Conservation (phyloP, 1,140 invertebrate species). For the Andricus grossulariae region DNA sequence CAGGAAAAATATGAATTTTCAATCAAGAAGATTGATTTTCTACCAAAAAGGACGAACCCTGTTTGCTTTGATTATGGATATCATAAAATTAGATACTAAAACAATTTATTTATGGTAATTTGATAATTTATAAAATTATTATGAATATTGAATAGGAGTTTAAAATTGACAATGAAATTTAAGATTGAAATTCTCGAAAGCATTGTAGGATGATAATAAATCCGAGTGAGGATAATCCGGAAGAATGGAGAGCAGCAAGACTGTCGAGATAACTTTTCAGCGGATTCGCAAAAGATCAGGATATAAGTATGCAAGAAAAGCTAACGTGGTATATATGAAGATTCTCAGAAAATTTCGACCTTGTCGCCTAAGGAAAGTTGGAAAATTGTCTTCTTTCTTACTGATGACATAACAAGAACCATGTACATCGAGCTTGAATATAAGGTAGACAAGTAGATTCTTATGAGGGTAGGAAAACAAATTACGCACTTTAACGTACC, state of each 20-base stretch:
- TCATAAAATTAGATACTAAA: too few species aligned
- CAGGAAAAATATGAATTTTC: too few species aligned
- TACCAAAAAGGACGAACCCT: too few species aligned
- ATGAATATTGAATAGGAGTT: background rate
- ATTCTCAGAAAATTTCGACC: slow-evolving; percentile 7
- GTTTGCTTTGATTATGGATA: too few species aligned
- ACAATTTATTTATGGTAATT: too few species aligned
- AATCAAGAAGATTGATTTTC: too few species aligned
- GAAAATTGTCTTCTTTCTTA: background rate
- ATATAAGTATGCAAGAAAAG: slow-evolving; percentile 23
- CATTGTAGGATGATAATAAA: slow-evolving; percentile 26
- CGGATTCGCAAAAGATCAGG: slow-evolving; percentile 27
- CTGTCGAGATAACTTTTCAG: slow-evolving; percentile 29
- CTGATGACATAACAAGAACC: background rate
- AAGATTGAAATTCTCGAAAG: background rate
- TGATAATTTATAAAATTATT: background rate
- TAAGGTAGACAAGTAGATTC: slow-evolving; percentile 2
- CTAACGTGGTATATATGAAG: background rate
- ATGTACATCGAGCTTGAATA: slow-evolving; percentile 5
- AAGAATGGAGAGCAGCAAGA: slow-evolving; percentile 24
- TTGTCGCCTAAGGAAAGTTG: slow-evolving; percentile 23
- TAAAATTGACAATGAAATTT: background rate
- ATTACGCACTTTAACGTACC: background rate
- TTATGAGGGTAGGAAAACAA: background rate
- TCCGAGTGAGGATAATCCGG: slow-evolving; percentile 14